Evolutionary conservation across 1,140 invertebrate genomes (phyloP), one percentile per base, ranked within the genome.

Genomic region (Zaprionus vittiger): DNA sequence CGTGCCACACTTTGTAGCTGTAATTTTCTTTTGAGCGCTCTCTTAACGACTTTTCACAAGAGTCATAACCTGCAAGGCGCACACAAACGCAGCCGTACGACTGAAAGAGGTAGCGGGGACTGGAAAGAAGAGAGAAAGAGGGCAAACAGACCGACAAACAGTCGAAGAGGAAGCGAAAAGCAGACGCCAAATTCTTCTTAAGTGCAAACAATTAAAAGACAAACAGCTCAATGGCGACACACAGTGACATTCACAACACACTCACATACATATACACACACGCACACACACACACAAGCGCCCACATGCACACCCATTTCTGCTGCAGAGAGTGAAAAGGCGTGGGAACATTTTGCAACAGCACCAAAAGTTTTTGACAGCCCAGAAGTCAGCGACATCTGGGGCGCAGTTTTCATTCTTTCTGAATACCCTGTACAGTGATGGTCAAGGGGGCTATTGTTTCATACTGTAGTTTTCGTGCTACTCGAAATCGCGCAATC

Each of bases 141-240:
- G 3, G 20, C n/a, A 52, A 52, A 14, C 47, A 52, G 20, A 52
- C 4, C 20, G 12, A 52, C 20, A 24, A 52, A 52, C 22, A 24
- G 47, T 52, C 47, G 47, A 11, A 52, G 20, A 11, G 20, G 47
- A 67, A 37, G 26, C 55, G 26, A 59, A 67, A 67, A 64, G 60
- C 76, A 69, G 69, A 72, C 67, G 79, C 55, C 54, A 72, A 72
- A 76, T 76, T 76, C 61, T 60, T 76, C 85, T 84, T 84, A 89
- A 89, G 84, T 89, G 84, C 84, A 89, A 89, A 89, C 84, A 89
- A 89, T 89, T 89, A 89, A 89, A 89, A 89, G 79, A 85, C 84
- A 89, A 89, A 89, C 84, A 89, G 85, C 84, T 89, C 84, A 81
- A 85, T 85, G 82, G 64, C 69, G 57, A 62, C 68, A 57, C 71